A percentile compares a stretch with the other conserved stretches of the same genome.
Conservation (phyloP, 2,113 vertebrate genomes). For the Choloepus hoffmanni region DNA sequence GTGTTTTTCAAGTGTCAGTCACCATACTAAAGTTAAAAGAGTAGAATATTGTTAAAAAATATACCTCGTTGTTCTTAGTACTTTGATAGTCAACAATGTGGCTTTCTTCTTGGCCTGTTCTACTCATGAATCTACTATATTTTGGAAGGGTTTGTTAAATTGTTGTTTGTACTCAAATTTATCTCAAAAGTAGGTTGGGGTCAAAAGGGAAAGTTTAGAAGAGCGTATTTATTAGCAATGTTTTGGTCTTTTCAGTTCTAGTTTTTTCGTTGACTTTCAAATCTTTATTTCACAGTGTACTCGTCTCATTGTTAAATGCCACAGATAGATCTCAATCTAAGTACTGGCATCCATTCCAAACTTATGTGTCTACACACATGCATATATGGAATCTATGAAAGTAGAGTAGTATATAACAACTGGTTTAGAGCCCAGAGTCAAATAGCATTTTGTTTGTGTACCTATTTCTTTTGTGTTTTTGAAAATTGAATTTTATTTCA, state of each 20-base stretch:
- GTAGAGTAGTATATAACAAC: background rate
- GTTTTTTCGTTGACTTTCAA: conserved; percentile 24
- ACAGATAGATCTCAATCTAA: background rate
- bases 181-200: background rate
- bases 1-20: background rate
- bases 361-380: background rate
- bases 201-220: background rate
- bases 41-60: background rate
- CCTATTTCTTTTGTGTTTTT: background rate
- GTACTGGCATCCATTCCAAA: background rate
- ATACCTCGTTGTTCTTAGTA: background rate
- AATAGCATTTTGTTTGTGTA: background rate
- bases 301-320: background rate
- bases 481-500: background rate
- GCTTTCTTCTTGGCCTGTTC: background rate
- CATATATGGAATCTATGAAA: accelerated
- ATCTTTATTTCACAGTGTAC: conserved; percentile 1
- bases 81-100: background rate
- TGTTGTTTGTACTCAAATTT: background rate
- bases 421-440: background rate
- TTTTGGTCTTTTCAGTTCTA: background rate
- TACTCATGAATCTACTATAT: background rate
- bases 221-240: background rate
- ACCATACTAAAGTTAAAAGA: background rate
- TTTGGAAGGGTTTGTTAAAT: too few relatives aligned